Base-by-base conservation (phyloP, 2,113 vertebrate genomes). In the Pseudorectes ferrugineus region DNA sequence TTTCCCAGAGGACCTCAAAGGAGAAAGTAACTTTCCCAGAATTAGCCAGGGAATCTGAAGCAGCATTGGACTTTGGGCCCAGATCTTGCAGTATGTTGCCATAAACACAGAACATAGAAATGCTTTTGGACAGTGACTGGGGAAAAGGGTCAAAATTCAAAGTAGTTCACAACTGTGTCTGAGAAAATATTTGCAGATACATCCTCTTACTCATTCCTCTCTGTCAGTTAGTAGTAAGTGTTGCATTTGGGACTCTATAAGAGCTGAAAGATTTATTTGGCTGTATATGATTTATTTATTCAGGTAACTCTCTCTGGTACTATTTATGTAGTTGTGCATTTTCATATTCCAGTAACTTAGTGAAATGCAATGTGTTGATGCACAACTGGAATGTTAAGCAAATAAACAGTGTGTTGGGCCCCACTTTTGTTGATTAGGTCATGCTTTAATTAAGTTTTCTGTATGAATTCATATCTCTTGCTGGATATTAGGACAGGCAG, bases 191-290 rank as follows among this genome's bases (percentile, higher is more conserved):
- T 91, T 92, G 68, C 67, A 71, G 59, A 66, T 3, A 1, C 61
- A 61, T 91, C 45, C 36, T 92, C 52, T 85, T 95, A 75, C 55
- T 95, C 61, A 72, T 86, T 81, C 43, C 31, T 91, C 46, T 92
- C 63, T 92, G 63, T 79, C 73, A 79, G 66, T 88, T 78, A 71
- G 72, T 81, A 42, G 57, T 87, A 15, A 36, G 51, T 67, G 52
- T 84, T 92, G 70, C 65, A 48, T 80, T 78, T 95, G 89, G 43
- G 65, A 63, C 43, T 83, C 63, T 45, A 35, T 55, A 88, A 48
- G 63, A 92, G 62, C 66, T 48, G 89, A 61, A 80, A 71, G 88
- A 93, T 92, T 94, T 93, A 92, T 89, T 86, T 93, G 82, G 52
- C 86, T 81, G 10, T 58, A 31, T 59, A 28, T 3, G 11, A 67